These are phyloP conservation scores for Taenioides sp. DNA, from an alignment of 2,797 vertebrate species.

Conservation along the genomic window DNA sequence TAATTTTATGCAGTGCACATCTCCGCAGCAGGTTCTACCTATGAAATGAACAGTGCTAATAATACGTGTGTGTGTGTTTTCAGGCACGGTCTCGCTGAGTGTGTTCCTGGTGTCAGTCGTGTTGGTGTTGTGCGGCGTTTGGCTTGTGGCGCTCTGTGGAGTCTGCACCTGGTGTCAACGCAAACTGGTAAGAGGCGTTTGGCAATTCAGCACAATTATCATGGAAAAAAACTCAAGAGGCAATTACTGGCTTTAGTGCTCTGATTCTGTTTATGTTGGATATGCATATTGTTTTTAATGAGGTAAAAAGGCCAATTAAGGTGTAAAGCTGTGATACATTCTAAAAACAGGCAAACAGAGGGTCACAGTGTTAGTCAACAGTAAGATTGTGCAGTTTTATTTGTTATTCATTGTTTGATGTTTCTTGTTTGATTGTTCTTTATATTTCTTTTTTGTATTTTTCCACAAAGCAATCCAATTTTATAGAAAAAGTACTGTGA, in stretches of 20 bases:
- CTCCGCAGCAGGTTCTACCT: constrained; percentile 10
- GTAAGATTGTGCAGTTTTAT: neutral
- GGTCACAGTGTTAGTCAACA: neutral
- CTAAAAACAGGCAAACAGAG: neutral
- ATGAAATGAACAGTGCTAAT: constrained; percentile 46
- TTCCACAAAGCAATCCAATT: neutral
- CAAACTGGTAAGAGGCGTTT: constrained; percentile 87
- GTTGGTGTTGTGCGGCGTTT: constrained; percentile 90
- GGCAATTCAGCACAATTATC: constrained; percentile 5
- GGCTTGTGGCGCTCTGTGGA: constrained; percentile 93
- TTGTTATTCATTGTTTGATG: neutral
- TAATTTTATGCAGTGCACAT: neutral
- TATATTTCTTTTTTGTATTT: neutral
- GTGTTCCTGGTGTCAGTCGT: constrained; percentile 94
- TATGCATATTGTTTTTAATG: constrained; percentile 9
- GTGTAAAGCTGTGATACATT: neutral
- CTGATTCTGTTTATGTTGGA: constrained; percentile 1
- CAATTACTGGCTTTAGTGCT: constrained; percentile 7
- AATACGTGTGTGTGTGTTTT: constrained; percentile 33
- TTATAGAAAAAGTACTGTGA: neutral
- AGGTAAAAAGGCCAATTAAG: neutral
- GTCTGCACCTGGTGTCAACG: constrained; percentile 99
- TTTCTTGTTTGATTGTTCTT: neutral
- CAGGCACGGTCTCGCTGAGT: constrained; percentile 91
- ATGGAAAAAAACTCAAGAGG: neutral